phyloP scores from a whole-genome alignment of 2,113 vertebrate species.

The Corythoichthys intestinalis region DNA sequence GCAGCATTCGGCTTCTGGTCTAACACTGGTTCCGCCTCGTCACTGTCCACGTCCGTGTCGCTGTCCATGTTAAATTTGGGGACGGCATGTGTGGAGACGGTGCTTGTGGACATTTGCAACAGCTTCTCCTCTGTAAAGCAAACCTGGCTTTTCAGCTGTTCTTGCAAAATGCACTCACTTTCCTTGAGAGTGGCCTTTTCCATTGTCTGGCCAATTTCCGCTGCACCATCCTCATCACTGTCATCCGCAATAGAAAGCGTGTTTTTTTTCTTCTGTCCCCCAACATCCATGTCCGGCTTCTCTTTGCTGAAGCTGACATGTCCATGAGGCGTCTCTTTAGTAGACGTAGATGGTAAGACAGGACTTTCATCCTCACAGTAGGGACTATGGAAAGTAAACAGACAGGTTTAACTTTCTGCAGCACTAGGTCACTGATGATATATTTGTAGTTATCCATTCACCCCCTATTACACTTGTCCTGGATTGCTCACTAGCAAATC shows the following conservation, averaged over 20 bases:
- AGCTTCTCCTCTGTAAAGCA: constrained; percentile 5
- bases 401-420: background rate
- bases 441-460: background rate
- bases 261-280: constrained; percentile 39
- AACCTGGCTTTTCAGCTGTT: constrained; percentile 13
- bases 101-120: constrained; percentile 8
- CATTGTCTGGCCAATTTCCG: constrained; percentile 12
- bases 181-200: constrained; percentile 5
- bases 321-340: constrained; percentile 39
- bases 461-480: background rate
- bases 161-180: constrained; percentile 5
- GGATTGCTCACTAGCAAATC: background rate
- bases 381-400: constrained; percentile 18
- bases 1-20: constrained; percentile 18
- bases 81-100: constrained; percentile 6
- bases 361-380: constrained; percentile 70
- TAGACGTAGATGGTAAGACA: constrained; percentile 48
- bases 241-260: constrained; percentile 17
- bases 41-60: constrained; percentile 57
- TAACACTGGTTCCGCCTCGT: constrained; percentile 4
- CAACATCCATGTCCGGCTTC: constrained; percentile 26
- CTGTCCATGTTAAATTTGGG: constrained; percentile 58
- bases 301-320: constrained; percentile 37
- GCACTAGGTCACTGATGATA: background rate
- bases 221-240: constrained; percentile 31